A percentile compares a stretch with the other conserved stretches of the same genome.
Evolutionary conservation across 2,797 vertebrate species (phyloP).

Genomic region (Eulemur coronatus): DNA sequence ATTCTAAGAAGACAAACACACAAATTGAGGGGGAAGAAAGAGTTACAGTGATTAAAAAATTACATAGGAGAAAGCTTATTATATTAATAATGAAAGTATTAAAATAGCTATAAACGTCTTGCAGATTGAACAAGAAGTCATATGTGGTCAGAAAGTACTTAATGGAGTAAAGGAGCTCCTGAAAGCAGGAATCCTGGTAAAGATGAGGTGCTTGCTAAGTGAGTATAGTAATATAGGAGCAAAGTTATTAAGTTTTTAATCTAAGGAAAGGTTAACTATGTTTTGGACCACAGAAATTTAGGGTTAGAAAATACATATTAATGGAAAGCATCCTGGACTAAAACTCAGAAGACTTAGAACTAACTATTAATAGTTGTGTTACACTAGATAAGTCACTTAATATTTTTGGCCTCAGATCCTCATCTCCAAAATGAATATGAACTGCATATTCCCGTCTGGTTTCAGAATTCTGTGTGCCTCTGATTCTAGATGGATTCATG

Average conservation of each 20-base stretch:
- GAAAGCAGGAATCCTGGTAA: neutral
- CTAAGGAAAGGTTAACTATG: neutral
- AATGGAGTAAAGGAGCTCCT: neutral
- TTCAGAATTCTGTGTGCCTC: slow-evolving; percentile 26
- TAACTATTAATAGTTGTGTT: neutral
- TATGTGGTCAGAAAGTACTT: neutral
- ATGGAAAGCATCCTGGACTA: neutral
- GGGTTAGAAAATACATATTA: slow-evolving; percentile 11
- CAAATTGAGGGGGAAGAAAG: neutral
- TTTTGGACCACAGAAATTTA: neutral
- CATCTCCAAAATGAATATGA: slow-evolving; percentile 35
- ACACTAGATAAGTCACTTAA: neutral
- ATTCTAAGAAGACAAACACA: neutral
- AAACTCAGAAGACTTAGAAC: slow-evolving; percentile 23
- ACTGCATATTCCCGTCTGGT: neutral
- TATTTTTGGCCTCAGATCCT: slow-evolving; percentile 37
- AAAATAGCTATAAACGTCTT: neutral
- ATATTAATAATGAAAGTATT: neutral
- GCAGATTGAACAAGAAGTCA: neutral
- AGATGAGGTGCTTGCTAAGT: neutral
- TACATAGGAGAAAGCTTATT: neutral
- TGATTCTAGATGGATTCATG: slow-evolving; percentile 38
- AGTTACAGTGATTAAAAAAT: neutral
- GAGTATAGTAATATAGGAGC: neutral
- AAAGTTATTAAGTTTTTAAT: neutral